Evolutionary conservation across 2,888 invertebrate genomes (phyloP), one percentile per base, ranked within the genome.

Genomic region (Tinea semifulvella): DNA sequence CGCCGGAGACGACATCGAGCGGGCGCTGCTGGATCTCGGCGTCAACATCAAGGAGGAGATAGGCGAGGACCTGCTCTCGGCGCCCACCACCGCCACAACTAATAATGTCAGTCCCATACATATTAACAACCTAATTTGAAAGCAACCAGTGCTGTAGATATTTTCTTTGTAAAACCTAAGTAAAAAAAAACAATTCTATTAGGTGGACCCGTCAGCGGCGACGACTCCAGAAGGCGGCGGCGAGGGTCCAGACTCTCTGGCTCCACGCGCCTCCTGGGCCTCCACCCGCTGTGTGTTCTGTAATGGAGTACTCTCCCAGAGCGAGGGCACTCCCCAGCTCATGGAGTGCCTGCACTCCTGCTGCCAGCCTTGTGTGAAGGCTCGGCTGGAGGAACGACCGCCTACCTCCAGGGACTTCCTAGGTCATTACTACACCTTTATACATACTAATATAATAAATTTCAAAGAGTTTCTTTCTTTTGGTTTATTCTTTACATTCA

Each of bases 341-440:
- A 79, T 96, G 60, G 93, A 93, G 71, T 96, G 95, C 66, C 83
- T 96, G 53, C 95, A 96, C 69, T 90, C 93, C 44, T 88, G 91
- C 48, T 96, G 95, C 67, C 84, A 87, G 46, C 81, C 85, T 49
- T 94, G 94, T 72, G 76, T 93, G 55, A 85, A 57, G 72, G 45
- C 40, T 13, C 20, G 22, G n/a, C n/a, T 40, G 7, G 38, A 38
- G 38, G 38, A 38, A n/a, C 7, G 13, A 40, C 45, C 22, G 18
- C 18, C 38, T 8, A 18, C 38, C 8, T 16, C 18, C 7, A 11
- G 38, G 10, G 80, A 81, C 53, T 80, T 71, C 49, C 52, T 75
- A 45, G 74, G 80, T 79, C 50, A 31, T 43, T 43, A 38, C 2
- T 8, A 25, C 16, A n/a, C n/a, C n/a, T n/a, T n/a, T n/a, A n/a